These are phyloP conservation scores for Alviniconcha marisindica DNA, from an alignment of 1,140 invertebrate species.

Conservation along the genomic window DNA sequence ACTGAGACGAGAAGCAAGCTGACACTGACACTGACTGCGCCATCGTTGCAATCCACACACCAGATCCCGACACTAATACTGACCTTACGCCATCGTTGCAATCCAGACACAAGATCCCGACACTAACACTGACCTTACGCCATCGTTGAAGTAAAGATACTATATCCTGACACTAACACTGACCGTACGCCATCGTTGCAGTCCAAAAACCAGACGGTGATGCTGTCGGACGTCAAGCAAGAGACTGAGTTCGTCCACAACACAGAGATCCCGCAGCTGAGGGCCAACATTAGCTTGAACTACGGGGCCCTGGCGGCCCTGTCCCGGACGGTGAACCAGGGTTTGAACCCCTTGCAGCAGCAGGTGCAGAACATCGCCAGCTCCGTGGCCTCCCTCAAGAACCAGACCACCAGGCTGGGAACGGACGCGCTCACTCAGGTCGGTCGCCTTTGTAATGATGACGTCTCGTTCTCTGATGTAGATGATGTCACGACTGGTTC, in stretches of 20 bases:
- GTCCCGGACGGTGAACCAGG: background rate
- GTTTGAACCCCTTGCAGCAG: background rate
- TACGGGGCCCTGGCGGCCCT: background rate
- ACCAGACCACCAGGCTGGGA: slow-evolving; percentile 1
- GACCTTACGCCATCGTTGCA: too few species aligned
- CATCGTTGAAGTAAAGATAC: too few species aligned
- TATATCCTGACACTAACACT: too few species aligned
- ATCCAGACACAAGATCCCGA: too few species aligned
- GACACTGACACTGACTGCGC: too few species aligned
- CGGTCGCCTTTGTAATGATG: background rate
- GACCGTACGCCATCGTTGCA: background rate
- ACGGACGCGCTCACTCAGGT: slow-evolving; percentile 11
- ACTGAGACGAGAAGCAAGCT: too few species aligned
- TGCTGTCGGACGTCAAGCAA: background rate
- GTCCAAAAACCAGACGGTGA: background rate
- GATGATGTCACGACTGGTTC: too few species aligned
- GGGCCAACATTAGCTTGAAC: background rate
- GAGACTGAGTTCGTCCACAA: background rate
- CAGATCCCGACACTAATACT: too few species aligned
- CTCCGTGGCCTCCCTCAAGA: background rate
- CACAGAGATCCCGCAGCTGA: background rate
- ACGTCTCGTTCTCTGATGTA: too few species aligned
- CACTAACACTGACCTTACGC: too few species aligned
- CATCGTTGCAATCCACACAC: too few species aligned
- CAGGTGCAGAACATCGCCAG: slow-evolving; percentile 27